Base-by-base conservation (phyloP, 1,140 invertebrate genomes). In the Eufriesea mexicana region DNA sequence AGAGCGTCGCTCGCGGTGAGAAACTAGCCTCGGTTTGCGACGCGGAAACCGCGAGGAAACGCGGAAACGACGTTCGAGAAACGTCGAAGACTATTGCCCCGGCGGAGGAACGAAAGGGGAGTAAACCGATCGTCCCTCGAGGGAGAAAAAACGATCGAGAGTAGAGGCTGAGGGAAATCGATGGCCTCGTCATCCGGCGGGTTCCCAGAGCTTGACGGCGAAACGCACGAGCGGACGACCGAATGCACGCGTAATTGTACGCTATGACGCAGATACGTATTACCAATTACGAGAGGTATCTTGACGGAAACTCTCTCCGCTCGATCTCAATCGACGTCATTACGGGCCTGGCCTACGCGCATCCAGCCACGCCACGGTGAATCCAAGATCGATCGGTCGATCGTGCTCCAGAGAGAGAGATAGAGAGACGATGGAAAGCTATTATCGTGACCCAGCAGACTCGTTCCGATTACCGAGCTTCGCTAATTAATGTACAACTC, bases 321-420 rank as follows among this genome's bases (percentile, higher is more conserved):
- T 84, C 85, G 86, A 87, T 86, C 85, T 84, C 84, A 61, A 78
- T 86, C 85, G 71, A 79, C 76, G 76, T 87, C 64, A 87, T 87
- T 87, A 87, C 75, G 76, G 55, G n/a, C 16, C 76, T 73, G 70
- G 67, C n/a, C 68, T 59, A 64, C 57, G 68, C 83, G 77, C 57
- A 68, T 35, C 68, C 59, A 49, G 49, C 54, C 67, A 66, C 51
- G 20, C 49, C 51, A 57, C 54, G 45, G 25, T 57, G 42, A 83
- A 79, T 72, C 25, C 82, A 18, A 42, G 61, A 84, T 81, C 79
- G 79, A 81, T 84, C 72, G 28, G 20, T 76, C 79, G 72, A 79
- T 82, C 66, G 62, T 76, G 55, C 72, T 84, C 47, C 1, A 14
- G 4, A 49, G 76, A 61, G 62, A 14, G 14, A 10, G 47, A 49